These are phyloP conservation scores for Rhizoglyphus robini DNA, from an alignment of 1,140 invertebrate species.

Conservation along the genomic window DNA sequence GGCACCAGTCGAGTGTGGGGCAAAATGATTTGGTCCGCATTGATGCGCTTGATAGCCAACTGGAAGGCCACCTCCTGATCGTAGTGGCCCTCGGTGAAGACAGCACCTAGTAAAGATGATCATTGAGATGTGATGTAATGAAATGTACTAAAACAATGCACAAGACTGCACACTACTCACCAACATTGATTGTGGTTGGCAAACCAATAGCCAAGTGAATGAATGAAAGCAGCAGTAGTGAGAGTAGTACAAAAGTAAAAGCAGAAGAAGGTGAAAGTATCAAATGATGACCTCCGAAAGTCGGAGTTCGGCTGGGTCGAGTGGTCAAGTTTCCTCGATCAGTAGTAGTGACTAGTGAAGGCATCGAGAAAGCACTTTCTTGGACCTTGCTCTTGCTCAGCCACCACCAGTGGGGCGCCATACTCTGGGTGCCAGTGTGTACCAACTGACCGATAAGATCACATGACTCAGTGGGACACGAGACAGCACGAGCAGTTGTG, in stretches of 20 bases:
- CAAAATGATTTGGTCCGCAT: constrained; percentile 50
- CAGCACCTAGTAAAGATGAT: constrained; percentile 45
- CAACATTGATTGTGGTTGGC: neutral
- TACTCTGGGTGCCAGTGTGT: too few relatives aligned
- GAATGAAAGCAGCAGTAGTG: neutral
- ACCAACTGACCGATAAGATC: too few relatives aligned
- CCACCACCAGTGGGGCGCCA: too few relatives aligned
- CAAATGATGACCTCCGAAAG: neutral
- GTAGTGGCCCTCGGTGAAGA: constrained; percentile 69
- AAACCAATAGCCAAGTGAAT: neutral
- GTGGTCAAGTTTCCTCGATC: too few relatives aligned
- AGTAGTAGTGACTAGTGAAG: too few relatives aligned
- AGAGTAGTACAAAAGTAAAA: neutral
- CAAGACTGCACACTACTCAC: too few relatives aligned
- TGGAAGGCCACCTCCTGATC: constrained; percentile 75
- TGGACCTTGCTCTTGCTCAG: too few relatives aligned
- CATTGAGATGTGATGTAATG: neutral
- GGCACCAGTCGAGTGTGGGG: constrained; percentile 61
- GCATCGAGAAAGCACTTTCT: too few relatives aligned
- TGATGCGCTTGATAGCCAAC: constrained; percentile 77
- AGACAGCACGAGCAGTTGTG: too few relatives aligned
- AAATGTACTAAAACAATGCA: too few relatives aligned
- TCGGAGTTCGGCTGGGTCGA: too few relatives aligned
- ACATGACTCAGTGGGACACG: too few relatives aligned
- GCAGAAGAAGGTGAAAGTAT: neutral